These are phyloP conservation scores for Platycercus adscitus DNA, from an alignment of 2,113 vertebrate genomes.

Conservation along the genomic window DNA sequence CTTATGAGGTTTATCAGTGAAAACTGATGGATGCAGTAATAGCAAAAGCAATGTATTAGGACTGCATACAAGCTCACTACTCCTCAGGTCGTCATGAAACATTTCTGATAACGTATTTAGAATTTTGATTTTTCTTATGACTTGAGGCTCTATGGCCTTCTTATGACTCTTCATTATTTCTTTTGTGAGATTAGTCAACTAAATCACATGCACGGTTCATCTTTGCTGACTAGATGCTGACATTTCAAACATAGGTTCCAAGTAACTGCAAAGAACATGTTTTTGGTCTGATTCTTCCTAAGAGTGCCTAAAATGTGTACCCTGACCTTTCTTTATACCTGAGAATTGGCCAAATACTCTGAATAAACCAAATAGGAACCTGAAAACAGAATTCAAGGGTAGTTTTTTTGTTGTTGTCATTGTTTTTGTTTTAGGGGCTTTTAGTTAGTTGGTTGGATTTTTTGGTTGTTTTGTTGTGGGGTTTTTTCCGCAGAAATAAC, in stretches of 20 bases:
- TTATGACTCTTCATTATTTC: neutral
- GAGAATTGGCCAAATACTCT: neutral
- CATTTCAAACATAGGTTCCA: neutral
- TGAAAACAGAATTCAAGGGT: neutral
- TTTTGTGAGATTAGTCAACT: neutral
- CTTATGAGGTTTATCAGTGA: neutral
- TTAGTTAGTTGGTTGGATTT: neutral
- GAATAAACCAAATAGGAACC: neutral
- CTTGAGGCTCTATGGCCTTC: neutral
- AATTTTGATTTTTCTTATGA: neutral
- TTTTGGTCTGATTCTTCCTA: neutral
- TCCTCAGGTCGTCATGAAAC: neutral
- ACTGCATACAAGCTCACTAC: neutral
- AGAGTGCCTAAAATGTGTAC: neutral
- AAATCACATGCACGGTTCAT: neutral
- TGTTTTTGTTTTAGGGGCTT: neutral
- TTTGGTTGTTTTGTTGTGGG: neutral
- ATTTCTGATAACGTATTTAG: neutral
- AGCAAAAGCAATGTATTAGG: neutral
- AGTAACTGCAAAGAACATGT: neutral
- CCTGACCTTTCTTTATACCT: neutral
- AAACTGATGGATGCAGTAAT: neutral
- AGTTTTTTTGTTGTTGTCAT: neutral
- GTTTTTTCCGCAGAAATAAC: fast-evolving
- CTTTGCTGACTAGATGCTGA: neutral